Evolutionary conservation across 2,113 vertebrate genomes (phyloP).

Genomic region (Heteronetta atricapilla): DNA sequence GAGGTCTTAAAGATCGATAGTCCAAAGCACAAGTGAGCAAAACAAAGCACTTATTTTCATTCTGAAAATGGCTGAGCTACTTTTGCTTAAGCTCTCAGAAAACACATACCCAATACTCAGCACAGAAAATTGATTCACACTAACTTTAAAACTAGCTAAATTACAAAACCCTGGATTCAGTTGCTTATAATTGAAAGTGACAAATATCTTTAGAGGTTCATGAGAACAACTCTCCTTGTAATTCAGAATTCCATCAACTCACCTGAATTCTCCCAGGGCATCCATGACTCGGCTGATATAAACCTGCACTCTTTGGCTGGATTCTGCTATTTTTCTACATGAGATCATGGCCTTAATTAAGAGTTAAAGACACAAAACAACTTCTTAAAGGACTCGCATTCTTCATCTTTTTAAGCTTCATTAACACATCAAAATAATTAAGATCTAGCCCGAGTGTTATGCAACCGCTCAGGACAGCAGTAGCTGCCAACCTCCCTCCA

Average conservation of each 20-base stretch:
- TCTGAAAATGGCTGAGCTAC: not conserved
- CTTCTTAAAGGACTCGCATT: constrained; percentile 27
- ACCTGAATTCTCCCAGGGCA: constrained; percentile 89
- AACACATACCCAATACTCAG: not conserved
- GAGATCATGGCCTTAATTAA: constrained; percentile 85
- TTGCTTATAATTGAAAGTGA: not conserved
- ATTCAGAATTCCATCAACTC: constrained; percentile 52
- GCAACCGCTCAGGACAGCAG: not conserved
- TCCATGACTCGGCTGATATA: constrained; percentile 88
- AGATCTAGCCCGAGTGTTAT: not conserved
- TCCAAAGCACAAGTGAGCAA: not conserved
- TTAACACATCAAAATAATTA: constrained; percentile 24
- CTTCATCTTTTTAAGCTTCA: constrained; percentile 6
- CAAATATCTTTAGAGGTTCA: not conserved
- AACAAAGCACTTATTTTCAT: not conserved
- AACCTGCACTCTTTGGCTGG: constrained; percentile 86
- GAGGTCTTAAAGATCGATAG: not conserved
- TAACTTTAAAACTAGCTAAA: not conserved
- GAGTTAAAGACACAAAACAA: constrained; percentile 62
- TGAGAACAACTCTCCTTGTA: constrained; percentile 7
- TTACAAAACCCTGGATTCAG: not conserved
- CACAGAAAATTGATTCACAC: not conserved
- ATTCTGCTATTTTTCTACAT: constrained; percentile 88
- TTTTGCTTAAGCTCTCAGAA: not conserved
- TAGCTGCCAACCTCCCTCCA: constrained; percentile 8